Evolutionary conservation across 2,797 vertebrate genomes (phyloP).

Genomic region (Passerculus sandwichensis): DNA sequence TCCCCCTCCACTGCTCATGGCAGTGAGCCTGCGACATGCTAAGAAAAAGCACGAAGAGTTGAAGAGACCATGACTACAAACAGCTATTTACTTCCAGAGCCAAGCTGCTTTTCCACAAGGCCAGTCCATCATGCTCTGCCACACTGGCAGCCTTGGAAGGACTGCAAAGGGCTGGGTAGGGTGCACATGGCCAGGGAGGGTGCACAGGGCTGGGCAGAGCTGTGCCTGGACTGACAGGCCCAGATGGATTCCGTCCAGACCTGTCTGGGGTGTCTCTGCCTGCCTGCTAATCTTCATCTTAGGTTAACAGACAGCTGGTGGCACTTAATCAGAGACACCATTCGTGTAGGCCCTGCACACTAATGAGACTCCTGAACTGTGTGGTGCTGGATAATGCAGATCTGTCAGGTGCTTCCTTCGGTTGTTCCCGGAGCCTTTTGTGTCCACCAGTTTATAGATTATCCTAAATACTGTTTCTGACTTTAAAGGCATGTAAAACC

Average conservation of each 20-base stretch:
- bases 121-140: not conserved
- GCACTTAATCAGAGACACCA: slow-evolving; percentile 5
- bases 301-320: not conserved
- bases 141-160: not conserved
- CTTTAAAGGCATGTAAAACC: not conserved
- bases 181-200: not conserved
- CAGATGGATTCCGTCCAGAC: not conserved
- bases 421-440: not conserved
- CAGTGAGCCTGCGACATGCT: not conserved
- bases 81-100: not conserved
- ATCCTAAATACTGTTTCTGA: slow-evolving; percentile 32
- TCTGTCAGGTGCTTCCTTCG: not conserved
- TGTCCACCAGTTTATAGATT: not conserved
- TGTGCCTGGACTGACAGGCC: not conserved
- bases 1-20: not conserved
- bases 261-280: not conserved
- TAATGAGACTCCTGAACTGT: not conserved
- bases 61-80: not conserved
- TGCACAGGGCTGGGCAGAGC: not conserved
- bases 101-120: not conserved
- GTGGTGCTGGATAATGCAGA: not conserved
- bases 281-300: not conserved
- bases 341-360: not conserved
- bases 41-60: not conserved
- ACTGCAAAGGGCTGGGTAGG: not conserved